These are phyloP conservation scores for Pristionchus exspectatus DNA, from an alignment of 2,888 invertebrate genomes.

Conservation along the genomic window DNA sequence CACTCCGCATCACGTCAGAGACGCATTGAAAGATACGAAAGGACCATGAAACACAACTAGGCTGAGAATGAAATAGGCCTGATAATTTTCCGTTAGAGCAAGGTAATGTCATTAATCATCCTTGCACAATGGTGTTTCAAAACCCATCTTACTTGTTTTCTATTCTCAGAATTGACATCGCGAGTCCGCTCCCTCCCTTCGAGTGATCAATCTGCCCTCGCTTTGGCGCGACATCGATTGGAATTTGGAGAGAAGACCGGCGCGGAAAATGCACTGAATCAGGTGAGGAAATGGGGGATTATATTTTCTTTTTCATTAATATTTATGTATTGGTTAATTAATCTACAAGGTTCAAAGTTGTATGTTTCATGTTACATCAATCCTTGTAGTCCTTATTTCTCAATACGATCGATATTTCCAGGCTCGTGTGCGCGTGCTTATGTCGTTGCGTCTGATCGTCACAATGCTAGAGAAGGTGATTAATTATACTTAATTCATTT, in stretches of 20 bases:
- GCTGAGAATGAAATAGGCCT: no score
- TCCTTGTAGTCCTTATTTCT: background rate
- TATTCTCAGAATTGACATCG: conserved; percentile 64
- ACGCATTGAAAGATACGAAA: no score
- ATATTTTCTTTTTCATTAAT: no score
- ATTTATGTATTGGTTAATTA: no score
- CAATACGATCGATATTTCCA: background rate
- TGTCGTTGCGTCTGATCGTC: conserved; percentile 45
- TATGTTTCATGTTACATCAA: background rate
- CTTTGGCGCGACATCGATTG: conserved; percentile 60
- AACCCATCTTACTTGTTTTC: no score
- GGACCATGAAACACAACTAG: no score
- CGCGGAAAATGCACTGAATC: conserved; percentile 56
- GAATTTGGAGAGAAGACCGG: conserved; percentile 59
- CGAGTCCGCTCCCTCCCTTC: conserved; percentile 56
- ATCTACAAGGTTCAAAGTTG: no score
- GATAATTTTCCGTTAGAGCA: no score
- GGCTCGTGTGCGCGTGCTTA: conserved; percentile 43
- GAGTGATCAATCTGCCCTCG: conserved; percentile 60
- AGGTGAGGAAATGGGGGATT: conserved; percentile 39
- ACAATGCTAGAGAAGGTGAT: conserved; percentile 25
- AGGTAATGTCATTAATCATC: no score
- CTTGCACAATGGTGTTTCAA: no score
- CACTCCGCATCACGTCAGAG: no score
- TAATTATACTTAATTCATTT: background rate